Conservation (phyloP, 2,797 vertebrate genomes). For the Hoplostethus mediterraneus region DNA sequence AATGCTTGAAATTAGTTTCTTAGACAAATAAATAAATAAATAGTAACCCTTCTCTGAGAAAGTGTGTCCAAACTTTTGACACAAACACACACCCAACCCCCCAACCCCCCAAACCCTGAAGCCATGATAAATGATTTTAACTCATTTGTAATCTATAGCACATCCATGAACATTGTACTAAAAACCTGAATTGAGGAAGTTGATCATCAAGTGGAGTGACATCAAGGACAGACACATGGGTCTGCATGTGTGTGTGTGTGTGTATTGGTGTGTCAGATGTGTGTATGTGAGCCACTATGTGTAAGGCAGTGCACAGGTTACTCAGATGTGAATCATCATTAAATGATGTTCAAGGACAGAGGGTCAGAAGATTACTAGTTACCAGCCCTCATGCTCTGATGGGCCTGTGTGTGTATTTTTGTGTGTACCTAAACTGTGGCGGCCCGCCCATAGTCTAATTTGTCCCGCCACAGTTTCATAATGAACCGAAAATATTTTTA, state of each 20-base stretch:
- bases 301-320: neutral
- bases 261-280: neutral
- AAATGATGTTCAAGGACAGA: conserved; percentile 18
- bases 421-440: no score
- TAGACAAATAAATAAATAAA: no score
- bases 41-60: no score
- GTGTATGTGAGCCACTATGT: neutral
- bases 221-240: neutral
- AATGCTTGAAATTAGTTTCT: no score
- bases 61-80: no score
- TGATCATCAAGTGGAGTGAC: neutral
- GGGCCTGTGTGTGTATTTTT: neutral
- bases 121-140: conserved; percentile 37
- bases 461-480: no score
- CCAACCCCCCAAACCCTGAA: conserved; percentile 1
- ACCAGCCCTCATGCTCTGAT: neutral
- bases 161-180: neutral
- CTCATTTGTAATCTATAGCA: neutral
- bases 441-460: no score
- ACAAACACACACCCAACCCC: neutral
- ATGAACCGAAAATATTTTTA: no score
- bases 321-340: conserved; percentile 1
- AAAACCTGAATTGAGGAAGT: neutral
- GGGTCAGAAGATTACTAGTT: neutral
- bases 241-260: neutral